A percentile compares a stretch with the other conserved stretches of the same genome.
Conservation (phyloP, 2,113 vertebrate species). For the Nothoprocta perdicaria region DNA sequence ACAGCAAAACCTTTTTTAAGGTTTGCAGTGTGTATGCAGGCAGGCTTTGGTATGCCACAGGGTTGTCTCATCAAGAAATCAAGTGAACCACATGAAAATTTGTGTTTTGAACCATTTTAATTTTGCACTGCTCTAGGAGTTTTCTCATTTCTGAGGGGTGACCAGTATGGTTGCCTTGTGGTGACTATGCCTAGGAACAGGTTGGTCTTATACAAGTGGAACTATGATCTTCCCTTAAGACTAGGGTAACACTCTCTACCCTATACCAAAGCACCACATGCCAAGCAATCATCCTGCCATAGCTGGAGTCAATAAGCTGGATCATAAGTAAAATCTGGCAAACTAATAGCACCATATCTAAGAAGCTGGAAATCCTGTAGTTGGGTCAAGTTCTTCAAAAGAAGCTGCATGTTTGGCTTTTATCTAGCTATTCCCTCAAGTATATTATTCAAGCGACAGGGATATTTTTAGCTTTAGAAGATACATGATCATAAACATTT, state of each 20-base stretch:
- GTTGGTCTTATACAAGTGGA: not conserved
- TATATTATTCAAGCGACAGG: not conserved
- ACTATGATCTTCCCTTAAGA: not conserved
- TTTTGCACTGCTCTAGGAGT: not conserved
- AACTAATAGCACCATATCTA: not conserved
- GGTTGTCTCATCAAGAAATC: not conserved
- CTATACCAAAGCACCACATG: not conserved
- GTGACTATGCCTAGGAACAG: accelerated
- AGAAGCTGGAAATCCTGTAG: not conserved
- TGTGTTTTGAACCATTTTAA: not conserved
- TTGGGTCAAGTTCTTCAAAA: not conserved
- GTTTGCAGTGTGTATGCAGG: not conserved
- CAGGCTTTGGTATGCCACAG: not conserved
- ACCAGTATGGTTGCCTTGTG: accelerated
- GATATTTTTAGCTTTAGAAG: slow-evolving; percentile 15
- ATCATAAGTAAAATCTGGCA: not conserved
- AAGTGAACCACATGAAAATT: not conserved
- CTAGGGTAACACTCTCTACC: not conserved
- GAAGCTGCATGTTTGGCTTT: not conserved
- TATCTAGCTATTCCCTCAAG: not conserved
- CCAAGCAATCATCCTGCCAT: not conserved
- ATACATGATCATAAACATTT: not conserved
- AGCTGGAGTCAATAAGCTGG: not conserved
- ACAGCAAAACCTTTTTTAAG: not conserved
- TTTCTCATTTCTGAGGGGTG: not conserved